These are phyloP conservation scores for Amphipoea lucens DNA, from an alignment of 2,888 invertebrate genomes.

Conservation along the genomic window DNA sequence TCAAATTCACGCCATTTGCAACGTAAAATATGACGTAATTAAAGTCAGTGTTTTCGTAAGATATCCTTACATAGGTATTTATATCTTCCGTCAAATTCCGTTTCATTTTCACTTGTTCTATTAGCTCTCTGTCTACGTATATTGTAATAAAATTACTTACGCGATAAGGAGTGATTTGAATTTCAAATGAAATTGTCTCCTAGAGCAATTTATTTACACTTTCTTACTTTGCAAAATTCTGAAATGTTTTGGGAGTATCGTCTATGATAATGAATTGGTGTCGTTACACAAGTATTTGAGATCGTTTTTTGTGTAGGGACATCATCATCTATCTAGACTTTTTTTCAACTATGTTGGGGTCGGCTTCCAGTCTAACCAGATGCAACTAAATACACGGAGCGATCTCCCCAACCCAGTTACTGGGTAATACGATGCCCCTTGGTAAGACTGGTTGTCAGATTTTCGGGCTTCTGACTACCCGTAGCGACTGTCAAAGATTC, in stretches of 20 bases:
- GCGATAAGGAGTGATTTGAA: constrained; percentile 47
- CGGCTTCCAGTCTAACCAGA: too few species aligned
- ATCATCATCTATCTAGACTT: too few species aligned
- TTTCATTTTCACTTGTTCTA: constrained; percentile 26
- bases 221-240: constrained; percentile 14
- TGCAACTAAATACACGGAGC: too few species aligned
- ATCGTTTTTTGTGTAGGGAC: not conserved
- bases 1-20: not conserved
- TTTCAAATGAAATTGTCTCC: constrained; percentile 47
- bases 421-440: too few species aligned
- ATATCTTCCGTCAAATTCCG: constrained; percentile 2
- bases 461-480: too few species aligned
- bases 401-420: too few species aligned
- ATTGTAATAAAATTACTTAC: constrained; percentile 42
- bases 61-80: not conserved
- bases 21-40: not conserved
- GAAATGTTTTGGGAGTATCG: constrained; percentile 9
- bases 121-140: constrained; percentile 28
- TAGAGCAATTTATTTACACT: constrained; percentile 31
- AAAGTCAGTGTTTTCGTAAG: not conserved
- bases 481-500: too few species aligned
- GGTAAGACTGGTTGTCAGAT: too few species aligned
- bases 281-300: constrained; percentile 2
- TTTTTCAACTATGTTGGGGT: too few species aligned
- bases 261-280: constrained; percentile 22